Percentiles rank a stretch among this genome's conserved stretches.
Conservation (phyloP, 2,888 invertebrate species). For the Anoncus sp. region DNA sequence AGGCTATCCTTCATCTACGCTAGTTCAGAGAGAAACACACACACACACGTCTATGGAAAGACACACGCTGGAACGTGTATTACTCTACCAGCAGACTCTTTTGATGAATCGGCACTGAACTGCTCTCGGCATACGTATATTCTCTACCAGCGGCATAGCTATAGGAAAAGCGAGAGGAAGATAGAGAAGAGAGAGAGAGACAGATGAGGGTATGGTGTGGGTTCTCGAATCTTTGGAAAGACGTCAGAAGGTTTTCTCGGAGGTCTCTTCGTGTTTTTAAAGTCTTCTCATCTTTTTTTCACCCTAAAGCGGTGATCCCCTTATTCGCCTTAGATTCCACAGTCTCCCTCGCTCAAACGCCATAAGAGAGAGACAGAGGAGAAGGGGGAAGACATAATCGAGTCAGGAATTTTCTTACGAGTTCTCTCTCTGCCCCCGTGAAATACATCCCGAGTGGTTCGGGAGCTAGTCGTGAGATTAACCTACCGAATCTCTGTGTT, state of each 20-base stretch:
- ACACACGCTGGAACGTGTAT: slow-evolving; percentile 25
- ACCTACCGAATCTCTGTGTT: neutral
- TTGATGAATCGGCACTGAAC: slow-evolving; percentile 75
- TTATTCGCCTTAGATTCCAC: slow-evolving; percentile 35
- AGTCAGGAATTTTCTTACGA: slow-evolving; percentile 53
- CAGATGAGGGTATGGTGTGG: slow-evolving; percentile 29
- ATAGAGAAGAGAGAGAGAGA: slow-evolving; percentile 50
- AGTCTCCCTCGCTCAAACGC: neutral
- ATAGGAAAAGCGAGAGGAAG: slow-evolving; percentile 57
- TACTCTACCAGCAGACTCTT: slow-evolving; percentile 57
- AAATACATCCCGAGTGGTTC: slow-evolving; percentile 40
- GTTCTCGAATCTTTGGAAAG: slow-evolving; percentile 18
- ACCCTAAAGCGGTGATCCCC: slow-evolving; percentile 2
- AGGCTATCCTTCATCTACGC: slow-evolving; percentile 18
- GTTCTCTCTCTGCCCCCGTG: slow-evolving; percentile 15
- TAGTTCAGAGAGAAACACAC: too few relatives aligned
- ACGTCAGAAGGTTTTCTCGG: slow-evolving; percentile 7
- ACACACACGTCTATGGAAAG: slow-evolving; percentile 44
- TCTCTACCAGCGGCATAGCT: slow-evolving; percentile 49
- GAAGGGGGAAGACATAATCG: too few relatives aligned
- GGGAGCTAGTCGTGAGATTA: slow-evolving; percentile 5
- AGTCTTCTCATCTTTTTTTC: slow-evolving; percentile 40
- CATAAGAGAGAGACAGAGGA: too few relatives aligned
- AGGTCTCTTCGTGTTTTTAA: slow-evolving; percentile 20
- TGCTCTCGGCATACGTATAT: slow-evolving; percentile 74